Percentiles rank a stretch among this genome's conserved stretches.
These are phyloP conservation scores for Platygyra sinensis DNA, from an alignment of 64 coral and sea anemone species.

Conservation along the genomic window DNA sequence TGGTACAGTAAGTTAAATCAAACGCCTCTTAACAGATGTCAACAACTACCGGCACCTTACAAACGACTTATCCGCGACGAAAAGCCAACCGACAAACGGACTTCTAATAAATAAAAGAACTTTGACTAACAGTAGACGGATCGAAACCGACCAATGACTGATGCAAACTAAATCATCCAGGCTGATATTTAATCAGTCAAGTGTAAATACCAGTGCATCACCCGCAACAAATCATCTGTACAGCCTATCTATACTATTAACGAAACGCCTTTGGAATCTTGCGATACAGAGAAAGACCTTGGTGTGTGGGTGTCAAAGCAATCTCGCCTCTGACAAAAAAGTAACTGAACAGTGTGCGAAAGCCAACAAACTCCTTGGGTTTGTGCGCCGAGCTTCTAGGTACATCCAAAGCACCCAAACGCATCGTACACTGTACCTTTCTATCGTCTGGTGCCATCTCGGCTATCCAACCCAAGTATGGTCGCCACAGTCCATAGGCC, in stretches of 20 bases:
- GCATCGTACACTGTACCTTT: neutral
- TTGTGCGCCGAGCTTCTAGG: conserved; percentile 37
- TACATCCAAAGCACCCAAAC: neutral
- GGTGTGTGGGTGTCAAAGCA: conserved; percentile 62
- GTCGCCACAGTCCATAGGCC: no score
- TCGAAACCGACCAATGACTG: no score
- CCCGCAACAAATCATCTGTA: conserved; percentile 47
- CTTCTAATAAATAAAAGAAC: no score
- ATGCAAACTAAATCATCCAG: no score
- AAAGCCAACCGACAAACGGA: no score
- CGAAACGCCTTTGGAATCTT: conserved; percentile 55
- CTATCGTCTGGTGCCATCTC: conserved; percentile 23
- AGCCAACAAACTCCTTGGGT: conserved; percentile 59
- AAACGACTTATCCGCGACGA: no score
- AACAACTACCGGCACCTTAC: no score
- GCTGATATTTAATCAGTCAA: no score
- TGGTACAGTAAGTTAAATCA: no score
- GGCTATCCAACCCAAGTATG: no score
- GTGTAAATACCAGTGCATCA: conserved; percentile 53
- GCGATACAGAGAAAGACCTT: conserved; percentile 74
- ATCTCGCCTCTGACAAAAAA: conserved; percentile 56
- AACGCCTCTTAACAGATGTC: no score
- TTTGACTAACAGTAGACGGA: no score
- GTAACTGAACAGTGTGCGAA: conserved; percentile 22
- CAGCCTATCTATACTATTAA: conserved; percentile 52